A percentile compares a stretch with the other conserved stretches of the same genome.
Conservation (phyloP, 1,140 invertebrate species). For the Brachionus rubens region DNA sequence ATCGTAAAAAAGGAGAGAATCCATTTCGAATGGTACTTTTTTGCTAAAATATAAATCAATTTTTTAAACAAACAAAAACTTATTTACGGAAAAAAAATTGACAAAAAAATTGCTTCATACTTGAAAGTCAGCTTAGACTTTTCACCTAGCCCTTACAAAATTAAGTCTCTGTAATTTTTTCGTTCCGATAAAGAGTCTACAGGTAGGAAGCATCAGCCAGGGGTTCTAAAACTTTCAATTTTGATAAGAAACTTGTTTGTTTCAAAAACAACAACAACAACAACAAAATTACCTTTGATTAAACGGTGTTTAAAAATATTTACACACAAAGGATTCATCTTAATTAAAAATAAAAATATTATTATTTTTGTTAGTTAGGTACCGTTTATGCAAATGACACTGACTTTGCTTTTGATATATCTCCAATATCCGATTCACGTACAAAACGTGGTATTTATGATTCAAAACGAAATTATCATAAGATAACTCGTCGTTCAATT, state of each 20-base stretch:
- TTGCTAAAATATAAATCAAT: neutral
- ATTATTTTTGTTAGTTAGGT: neutral
- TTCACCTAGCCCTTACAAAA: too few species aligned
- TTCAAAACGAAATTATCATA: neutral
- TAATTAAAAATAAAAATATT: neutral
- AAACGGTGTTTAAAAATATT: too few species aligned
- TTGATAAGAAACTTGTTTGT: too few species aligned
- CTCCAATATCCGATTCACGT: neutral
- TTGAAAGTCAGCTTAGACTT: too few species aligned
- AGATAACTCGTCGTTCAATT: constrained; percentile 1
- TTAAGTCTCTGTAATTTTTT: neutral
- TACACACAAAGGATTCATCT: too few species aligned
- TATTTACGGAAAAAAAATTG: neutral
- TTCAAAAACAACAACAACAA: too few species aligned
- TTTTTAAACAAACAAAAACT: neutral
- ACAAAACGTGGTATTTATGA: neutral
- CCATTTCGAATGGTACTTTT: constrained; percentile 17
- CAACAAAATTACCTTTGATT: too few species aligned
- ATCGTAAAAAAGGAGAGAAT: neutral
- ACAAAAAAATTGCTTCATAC: too few species aligned
- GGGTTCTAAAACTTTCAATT: too few species aligned
- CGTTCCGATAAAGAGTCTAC: too few species aligned
- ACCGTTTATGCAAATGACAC: neutral
- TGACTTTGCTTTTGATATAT: neutral
- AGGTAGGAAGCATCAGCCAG: too few species aligned